A percentile compares a stretch with the other conserved stretches of the same genome.
Conservation (phyloP, 2,888 invertebrate genomes). For the Deilephila elpenor region DNA sequence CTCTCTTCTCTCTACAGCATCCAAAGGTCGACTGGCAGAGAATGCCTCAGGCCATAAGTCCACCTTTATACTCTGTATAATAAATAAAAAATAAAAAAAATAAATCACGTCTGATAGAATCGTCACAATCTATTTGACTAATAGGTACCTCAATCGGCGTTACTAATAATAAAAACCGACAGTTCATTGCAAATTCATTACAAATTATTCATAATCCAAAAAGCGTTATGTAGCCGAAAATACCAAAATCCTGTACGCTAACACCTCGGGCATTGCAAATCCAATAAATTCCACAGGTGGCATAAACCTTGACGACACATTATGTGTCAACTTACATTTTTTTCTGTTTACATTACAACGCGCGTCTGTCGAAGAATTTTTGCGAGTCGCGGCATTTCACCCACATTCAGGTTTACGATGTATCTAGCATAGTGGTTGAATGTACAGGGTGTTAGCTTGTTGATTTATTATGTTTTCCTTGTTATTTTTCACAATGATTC, state of each 20-base stretch:
- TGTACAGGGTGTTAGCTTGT: conserved; percentile 47
- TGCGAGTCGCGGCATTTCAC: conserved; percentile 33
- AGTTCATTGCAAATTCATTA: too few species aligned
- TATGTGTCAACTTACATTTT: conserved; percentile 12
- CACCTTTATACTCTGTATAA: too few species aligned
- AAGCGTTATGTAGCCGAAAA: neutral
- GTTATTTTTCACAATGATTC: conserved; percentile 43
- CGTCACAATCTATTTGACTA: too few species aligned
- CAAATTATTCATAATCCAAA: too few species aligned
- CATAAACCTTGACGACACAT: neutral
- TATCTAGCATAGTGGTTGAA: conserved; percentile 49
- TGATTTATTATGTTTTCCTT: conserved; percentile 55
- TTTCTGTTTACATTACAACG: conserved; percentile 6
- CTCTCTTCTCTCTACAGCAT: too few species aligned
- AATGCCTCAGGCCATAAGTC: too few species aligned
- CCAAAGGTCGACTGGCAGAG: too few species aligned
- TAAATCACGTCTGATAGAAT: too few species aligned
- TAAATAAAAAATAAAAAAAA: too few species aligned
- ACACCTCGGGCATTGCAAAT: neutral
- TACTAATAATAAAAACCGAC: too few species aligned
- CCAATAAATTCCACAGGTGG: conserved; percentile 16
- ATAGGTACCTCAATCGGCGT: too few species aligned
- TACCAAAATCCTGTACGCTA: neutral
- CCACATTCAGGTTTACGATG: conserved; percentile 51
- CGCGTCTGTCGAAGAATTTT: neutral